phyloP scores from a whole-genome alignment of 2,113 vertebrate genomes.

The Cichladusa arquata region DNA sequence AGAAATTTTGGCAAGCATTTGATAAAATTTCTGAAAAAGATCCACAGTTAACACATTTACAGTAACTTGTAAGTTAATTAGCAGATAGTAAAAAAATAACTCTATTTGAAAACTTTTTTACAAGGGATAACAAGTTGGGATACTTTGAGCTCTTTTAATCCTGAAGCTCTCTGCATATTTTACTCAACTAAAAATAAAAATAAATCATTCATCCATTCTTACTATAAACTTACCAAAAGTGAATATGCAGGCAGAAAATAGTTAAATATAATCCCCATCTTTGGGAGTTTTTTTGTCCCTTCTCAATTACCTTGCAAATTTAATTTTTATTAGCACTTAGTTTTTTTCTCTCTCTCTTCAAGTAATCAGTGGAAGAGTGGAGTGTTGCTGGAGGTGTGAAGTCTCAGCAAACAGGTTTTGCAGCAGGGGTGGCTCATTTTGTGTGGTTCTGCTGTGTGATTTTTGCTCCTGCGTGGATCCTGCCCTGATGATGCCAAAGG shows the following conservation, averaged over 20 bases:
- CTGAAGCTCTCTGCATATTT: background rate
- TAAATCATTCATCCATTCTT: background rate
- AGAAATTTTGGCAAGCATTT: background rate
- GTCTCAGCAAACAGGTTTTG: background rate
- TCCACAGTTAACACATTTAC: background rate
- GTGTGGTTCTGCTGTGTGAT: background rate
- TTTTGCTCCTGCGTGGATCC: background rate
- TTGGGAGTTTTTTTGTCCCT: background rate
- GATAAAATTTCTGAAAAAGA: background rate
- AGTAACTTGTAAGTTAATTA: background rate
- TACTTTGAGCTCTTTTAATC: background rate
- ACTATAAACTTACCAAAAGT: background rate
- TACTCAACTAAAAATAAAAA: background rate
- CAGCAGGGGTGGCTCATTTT: background rate
- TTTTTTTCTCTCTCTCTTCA: background rate
- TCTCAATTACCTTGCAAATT: background rate
- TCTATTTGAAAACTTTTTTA: background rate
- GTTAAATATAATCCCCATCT: background rate
- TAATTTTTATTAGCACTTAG: background rate
- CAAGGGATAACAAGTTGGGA: background rate
- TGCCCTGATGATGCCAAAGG: background rate
- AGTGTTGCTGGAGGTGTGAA: background rate
- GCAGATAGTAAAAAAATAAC: background rate
- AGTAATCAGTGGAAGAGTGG: background rate
- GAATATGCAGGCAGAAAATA: background rate